Percentiles rank a stretch among this genome's conserved stretches.
These are phyloP conservation scores for Rhamphomyia laevipes DNA, from an alignment of 2,888 invertebrate genomes.

Conservation along the genomic window DNA sequence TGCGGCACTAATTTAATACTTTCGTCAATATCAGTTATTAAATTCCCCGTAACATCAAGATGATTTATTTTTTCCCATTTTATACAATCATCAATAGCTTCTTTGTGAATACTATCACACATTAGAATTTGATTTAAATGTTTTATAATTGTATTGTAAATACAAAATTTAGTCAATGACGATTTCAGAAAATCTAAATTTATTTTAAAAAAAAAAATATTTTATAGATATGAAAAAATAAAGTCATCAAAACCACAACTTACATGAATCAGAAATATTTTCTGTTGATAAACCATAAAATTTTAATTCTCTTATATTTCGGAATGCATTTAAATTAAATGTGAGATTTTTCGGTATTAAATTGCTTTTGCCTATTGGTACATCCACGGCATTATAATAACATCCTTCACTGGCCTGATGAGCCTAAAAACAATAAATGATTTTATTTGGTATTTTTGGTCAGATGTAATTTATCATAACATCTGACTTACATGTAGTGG, in stretches of 20 bases:
- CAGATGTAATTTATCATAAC: constrained; percentile 11
- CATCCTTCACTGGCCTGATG: constrained; percentile 12
- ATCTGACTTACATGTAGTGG: constrained; percentile 25
- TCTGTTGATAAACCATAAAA: constrained; percentile 57
- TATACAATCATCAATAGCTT: constrained; percentile 15
- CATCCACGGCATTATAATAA: constrained; percentile 33
- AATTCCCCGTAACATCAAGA: constrained; percentile 69
- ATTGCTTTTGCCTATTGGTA: constrained; percentile 66
- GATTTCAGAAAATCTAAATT: constrained; percentile 25
- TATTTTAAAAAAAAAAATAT: background rate
- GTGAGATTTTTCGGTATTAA: constrained; percentile 66
- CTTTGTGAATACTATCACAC: constrained; percentile 74
- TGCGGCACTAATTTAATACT: constrained; percentile 66
- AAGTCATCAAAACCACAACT: background rate
- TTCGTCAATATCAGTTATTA: constrained; percentile 64
- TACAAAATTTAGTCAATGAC: constrained; percentile 39
- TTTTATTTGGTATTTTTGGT: background rate
- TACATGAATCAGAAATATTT: constrained; percentile 48
- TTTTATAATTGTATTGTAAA: constrained; percentile 33
- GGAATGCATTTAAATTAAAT: constrained; percentile 77
- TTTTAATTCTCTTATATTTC: constrained; percentile 56
- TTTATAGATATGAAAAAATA: background rate
- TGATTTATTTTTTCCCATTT: constrained; percentile 54
- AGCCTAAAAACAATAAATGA: constrained; percentile 1
- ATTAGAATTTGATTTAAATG: constrained; percentile 65